Conservation (phyloP, 35 echinoderm and acorn worm genomes). For the Ptychodera flava region DNA sequence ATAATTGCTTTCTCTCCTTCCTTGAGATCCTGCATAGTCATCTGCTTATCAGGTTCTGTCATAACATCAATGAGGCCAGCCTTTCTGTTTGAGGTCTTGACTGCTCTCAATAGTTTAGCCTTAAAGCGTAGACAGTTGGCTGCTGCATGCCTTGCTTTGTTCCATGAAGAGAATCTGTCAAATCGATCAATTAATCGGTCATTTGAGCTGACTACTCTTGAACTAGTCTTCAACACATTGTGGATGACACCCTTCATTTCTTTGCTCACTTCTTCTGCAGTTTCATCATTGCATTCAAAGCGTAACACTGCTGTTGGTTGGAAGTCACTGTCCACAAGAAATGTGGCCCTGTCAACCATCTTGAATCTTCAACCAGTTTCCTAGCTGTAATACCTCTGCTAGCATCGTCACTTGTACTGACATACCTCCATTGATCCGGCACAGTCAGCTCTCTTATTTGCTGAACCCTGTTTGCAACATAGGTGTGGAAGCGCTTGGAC, state of each 20-base stretch:
- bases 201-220: neutral
- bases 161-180: conserved; percentile 39
- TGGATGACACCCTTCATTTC: neutral
- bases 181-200: conserved; percentile 17
- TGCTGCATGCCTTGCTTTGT: conserved; percentile 32
- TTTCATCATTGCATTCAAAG: neutral
- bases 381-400: neutral
- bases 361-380: neutral
- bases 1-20: conserved; percentile 11
- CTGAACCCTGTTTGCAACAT: conserved; percentile 2
- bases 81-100: conserved; percentile 5
- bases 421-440: neutral
- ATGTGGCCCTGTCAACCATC: neutral
- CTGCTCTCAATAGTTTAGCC: conserved; percentile 5
- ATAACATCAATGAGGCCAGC: neutral
- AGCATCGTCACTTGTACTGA: conserved; percentile 4
- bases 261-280: neutral
- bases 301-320: no score
- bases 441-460: conserved; percentile 4
- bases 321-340: neutral
- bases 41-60: neutral
- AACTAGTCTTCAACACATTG: neutral
- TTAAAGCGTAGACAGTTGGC: neutral
- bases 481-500: neutral
- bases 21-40: neutral